Percentiles rank a stretch among this genome's conserved stretches.
Evolutionary conservation across 2,113 vertebrate species (phyloP).

Genomic region (Actinemys pallida): DNA sequence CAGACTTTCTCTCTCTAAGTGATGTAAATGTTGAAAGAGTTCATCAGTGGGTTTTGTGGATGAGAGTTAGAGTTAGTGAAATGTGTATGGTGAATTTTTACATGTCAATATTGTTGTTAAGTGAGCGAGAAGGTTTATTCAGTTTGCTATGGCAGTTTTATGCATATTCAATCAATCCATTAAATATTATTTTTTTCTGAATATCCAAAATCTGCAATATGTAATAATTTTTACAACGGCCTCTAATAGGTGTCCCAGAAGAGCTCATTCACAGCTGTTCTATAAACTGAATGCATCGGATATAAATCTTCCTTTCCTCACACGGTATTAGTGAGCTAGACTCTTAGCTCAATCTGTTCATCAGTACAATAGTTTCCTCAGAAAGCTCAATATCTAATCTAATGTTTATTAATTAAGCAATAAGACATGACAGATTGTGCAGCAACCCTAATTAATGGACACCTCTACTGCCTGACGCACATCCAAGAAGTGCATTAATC

Average conservation of each 20-base stretch:
- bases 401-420: slow-evolving; percentile 79
- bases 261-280: slow-evolving; percentile 66
- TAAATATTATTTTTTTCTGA: slow-evolving; percentile 18
- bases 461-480: slow-evolving; percentile 69
- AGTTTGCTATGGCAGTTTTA: slow-evolving; percentile 44
- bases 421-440: slow-evolving; percentile 67
- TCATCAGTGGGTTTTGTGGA: neutral
- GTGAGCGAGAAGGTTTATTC: slow-evolving; percentile 31
- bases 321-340: slow-evolving; percentile 32
- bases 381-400: slow-evolving; percentile 69
- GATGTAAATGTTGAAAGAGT: neutral
- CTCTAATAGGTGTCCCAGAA: slow-evolving; percentile 66
- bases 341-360: slow-evolving; percentile 58
- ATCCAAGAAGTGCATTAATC: slow-evolving; percentile 67
- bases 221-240: slow-evolving; percentile 59
- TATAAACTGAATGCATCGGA: slow-evolving; percentile 49
- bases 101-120: neutral
- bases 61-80: neutral
- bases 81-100: neutral
- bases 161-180: slow-evolving; percentile 54
- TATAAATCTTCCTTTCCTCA: slow-evolving; percentile 70
- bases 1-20: neutral
- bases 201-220: slow-evolving; percentile 4
- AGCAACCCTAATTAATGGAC: slow-evolving; percentile 70
- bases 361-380: slow-evolving; percentile 49